Evolutionary conservation across 2,888 invertebrate species (phyloP).

Genomic region (Melikaiella ostensackeni): DNA sequence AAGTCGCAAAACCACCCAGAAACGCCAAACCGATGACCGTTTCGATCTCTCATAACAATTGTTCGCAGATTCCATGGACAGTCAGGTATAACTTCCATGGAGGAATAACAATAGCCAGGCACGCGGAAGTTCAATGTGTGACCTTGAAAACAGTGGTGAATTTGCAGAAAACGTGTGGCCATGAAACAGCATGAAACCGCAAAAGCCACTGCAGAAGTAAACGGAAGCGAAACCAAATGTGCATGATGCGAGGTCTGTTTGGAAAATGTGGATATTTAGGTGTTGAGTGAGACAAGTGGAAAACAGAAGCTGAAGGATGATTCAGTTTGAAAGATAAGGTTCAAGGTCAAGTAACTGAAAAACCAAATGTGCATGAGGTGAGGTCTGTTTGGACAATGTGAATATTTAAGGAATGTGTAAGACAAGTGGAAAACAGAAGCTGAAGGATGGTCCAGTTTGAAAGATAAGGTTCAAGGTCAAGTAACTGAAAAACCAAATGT

Average conservation of each 20-base stretch:
- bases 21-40: slow-evolving; percentile 44
- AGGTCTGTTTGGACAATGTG: no score
- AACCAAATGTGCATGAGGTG: no score
- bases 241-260: background rate
- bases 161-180: slow-evolving; percentile 1
- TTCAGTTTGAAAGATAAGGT: background rate
- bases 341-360: background rate
- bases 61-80: slow-evolving; percentile 12
- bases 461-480: background rate
- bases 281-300: background rate
- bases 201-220: slow-evolving; percentile 4
- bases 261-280: background rate
- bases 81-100: slow-evolving; percentile 13
- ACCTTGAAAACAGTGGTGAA: slow-evolving; percentile 11
- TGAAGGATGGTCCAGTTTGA: background rate
- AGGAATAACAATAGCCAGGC: background rate
- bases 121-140: slow-evolving; percentile 12
- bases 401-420: no score
- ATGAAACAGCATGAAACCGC: slow-evolving; percentile 1
- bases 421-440: slow-evolving; percentile 8
- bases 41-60: background rate
- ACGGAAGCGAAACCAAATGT: background rate
- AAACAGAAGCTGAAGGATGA: background rate
- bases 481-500: no score
- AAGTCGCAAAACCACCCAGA: slow-evolving; percentile 49